Conservation (phyloP, 2,888 invertebrate genomes). For the Pimpla rufipes region DNA sequence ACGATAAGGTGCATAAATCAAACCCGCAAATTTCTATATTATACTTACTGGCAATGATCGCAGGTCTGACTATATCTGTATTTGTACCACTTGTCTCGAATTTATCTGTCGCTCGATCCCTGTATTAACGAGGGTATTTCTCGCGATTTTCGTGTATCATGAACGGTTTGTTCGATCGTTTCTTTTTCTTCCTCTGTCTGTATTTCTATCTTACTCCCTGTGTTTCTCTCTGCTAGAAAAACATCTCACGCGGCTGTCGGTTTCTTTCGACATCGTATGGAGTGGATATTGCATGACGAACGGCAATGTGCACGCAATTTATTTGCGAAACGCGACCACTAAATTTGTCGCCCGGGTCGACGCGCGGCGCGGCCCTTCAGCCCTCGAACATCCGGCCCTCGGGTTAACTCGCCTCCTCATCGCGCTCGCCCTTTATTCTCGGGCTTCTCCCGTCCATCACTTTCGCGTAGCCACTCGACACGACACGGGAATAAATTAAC, state of each 20-base stretch:
- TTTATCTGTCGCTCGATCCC: constrained; percentile 1
- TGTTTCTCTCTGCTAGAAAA: constrained; percentile 48
- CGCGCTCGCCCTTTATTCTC: constrained; percentile 37
- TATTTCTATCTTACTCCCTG: constrained; percentile 26
- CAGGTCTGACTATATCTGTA: constrained; percentile 46
- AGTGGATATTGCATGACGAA: constrained; percentile 71
- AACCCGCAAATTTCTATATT: constrained; percentile 47
- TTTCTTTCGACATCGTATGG: constrained; percentile 41
- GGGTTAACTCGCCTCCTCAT: constrained; percentile 57
- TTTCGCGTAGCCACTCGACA: constrained; percentile 50
- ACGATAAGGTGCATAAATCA: constrained; percentile 57
- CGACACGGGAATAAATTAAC: constrained; percentile 61
- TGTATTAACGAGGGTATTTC: constrained; percentile 51
- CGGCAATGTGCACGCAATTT: constrained; percentile 73
- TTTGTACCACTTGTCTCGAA: constrained; percentile 44
- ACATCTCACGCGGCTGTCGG: constrained; percentile 55
- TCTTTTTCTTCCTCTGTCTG: constrained; percentile 41
- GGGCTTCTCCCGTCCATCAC: constrained; percentile 8
- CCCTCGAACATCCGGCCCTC: constrained; percentile 41
- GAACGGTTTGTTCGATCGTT: constrained; percentile 72
- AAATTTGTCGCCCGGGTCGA: constrained; percentile 57
- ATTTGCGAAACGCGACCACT: constrained; percentile 64
- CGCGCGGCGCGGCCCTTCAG: constrained; percentile 32
- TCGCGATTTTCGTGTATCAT: constrained; percentile 57
- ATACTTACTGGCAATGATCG: constrained; percentile 19